Conservation (phyloP, 2,888 invertebrate species). For the Salticus scenicus region DNA sequence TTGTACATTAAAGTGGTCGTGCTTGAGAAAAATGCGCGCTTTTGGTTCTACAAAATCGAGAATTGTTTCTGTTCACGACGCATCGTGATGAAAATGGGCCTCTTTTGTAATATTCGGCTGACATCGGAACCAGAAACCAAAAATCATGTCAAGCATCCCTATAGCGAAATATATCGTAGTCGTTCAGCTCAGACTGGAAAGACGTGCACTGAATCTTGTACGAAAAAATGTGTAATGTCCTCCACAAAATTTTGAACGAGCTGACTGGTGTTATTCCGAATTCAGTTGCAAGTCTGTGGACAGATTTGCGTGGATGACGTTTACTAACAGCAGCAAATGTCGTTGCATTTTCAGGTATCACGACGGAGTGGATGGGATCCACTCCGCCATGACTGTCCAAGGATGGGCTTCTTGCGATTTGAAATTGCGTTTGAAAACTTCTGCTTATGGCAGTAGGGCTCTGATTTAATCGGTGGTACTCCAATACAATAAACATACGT, state of each 20-base stretch:
- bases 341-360: constrained; percentile 18
- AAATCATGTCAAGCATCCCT: constrained; percentile 5
- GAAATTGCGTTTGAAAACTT: constrained; percentile 13
- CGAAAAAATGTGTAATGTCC: constrained; percentile 19
- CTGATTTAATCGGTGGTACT: constrained; percentile 28
- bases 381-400: neutral
- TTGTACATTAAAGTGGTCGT: too few relatives aligned
- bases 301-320: neutral
- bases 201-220: constrained; percentile 2
- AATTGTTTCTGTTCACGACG: too few relatives aligned
- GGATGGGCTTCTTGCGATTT: neutral
- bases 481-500: constrained; percentile 20
- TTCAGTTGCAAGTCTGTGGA: constrained; percentile 15
- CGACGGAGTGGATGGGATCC: neutral
- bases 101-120: constrained; percentile 15
- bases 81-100: too few relatives aligned
- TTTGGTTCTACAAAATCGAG: too few relatives aligned
- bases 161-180: constrained; percentile 25
- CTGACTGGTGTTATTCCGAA: constrained; percentile 13
- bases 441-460: constrained; percentile 19
- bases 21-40: too few relatives aligned
- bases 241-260: neutral
- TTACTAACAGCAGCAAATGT: neutral
- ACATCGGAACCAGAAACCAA: constrained; percentile 20
- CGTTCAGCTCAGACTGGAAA: constrained; percentile 20